phyloP scores from a whole-genome alignment of 1,140 invertebrate genomes.

The Colletes latitarsis region DNA sequence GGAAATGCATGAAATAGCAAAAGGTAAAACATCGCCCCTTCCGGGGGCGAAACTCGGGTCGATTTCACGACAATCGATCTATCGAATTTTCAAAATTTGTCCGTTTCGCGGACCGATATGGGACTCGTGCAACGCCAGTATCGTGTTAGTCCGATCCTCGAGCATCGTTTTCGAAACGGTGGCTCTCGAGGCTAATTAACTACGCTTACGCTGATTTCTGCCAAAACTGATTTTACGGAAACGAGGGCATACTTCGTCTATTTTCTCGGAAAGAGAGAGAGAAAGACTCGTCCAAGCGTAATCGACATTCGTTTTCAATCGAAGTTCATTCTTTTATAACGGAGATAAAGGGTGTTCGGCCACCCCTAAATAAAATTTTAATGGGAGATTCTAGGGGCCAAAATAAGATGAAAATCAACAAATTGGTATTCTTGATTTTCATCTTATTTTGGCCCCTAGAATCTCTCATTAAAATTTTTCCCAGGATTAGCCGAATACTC shows the following conservation, averaged over 20 bases:
- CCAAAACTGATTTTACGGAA: slow-evolving; percentile 36
- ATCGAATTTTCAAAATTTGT: neutral
- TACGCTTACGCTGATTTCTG: slow-evolving; percentile 63
- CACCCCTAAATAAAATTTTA: no score
- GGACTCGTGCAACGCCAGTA: no score
- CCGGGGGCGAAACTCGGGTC: neutral
- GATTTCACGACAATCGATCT: slow-evolving; percentile 24
- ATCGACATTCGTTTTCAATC: neutral
- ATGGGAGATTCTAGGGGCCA: no score
- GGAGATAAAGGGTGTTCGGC: no score
- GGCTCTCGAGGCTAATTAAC: slow-evolving; percentile 53
- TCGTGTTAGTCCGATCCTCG: no score
- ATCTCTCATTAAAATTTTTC: no score
- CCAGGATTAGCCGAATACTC: no score
- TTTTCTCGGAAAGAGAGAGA: neutral
- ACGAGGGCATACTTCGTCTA: slow-evolving; percentile 30
- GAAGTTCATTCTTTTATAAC: neutral
- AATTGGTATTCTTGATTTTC: no score
- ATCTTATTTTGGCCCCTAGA: no score
- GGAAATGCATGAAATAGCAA: slow-evolving; percentile 13
- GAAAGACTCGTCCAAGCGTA: neutral
- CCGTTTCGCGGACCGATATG: no score
- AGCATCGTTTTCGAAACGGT: slow-evolving; percentile 20
- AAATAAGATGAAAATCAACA: no score
- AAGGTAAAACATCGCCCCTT: slow-evolving; percentile 9